These are phyloP conservation scores for Drosophila mimica DNA, from an alignment of 2,888 invertebrate species.

Conservation along the genomic window DNA sequence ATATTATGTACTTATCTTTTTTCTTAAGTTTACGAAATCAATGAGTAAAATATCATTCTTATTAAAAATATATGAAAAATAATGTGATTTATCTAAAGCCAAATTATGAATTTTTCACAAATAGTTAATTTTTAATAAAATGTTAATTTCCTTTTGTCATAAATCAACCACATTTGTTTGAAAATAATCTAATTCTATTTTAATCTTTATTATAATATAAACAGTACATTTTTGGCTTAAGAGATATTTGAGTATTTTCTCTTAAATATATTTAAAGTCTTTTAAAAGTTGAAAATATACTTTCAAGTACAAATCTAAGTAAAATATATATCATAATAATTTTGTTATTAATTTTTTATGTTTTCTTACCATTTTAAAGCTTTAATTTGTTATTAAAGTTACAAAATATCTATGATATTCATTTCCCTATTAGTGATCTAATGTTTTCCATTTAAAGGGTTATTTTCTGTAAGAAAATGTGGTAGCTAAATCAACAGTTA, in stretches of 20 bases:
- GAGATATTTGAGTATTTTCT: not conserved
- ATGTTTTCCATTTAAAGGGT: not conserved
- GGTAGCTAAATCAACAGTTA: conserved; percentile 6
- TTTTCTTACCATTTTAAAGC: not conserved
- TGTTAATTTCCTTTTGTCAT: not conserved
- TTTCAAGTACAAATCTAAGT: too few species aligned
- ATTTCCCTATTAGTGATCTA: not conserved
- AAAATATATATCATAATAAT: not conserved
- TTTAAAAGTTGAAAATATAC: not conserved
- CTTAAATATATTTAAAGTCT: not conserved
- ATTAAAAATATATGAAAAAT: not conserved
- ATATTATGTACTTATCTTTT: not conserved
- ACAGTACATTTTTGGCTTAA: too few species aligned
- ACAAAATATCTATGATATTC: not conserved
- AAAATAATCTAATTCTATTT: not conserved
- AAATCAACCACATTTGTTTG: not conserved
- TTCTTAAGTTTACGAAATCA: not conserved
- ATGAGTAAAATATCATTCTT: not conserved
- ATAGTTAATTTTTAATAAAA: not conserved
- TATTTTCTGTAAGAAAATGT: not conserved
- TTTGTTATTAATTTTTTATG: not conserved
- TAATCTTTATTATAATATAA: not conserved
- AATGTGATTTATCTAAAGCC: too few species aligned
- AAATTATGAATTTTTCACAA: not conserved
- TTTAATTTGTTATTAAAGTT: not conserved